phyloP scores from a whole-genome alignment of 2,113 vertebrate genomes.

The Malurus alboscapulatus region DNA sequence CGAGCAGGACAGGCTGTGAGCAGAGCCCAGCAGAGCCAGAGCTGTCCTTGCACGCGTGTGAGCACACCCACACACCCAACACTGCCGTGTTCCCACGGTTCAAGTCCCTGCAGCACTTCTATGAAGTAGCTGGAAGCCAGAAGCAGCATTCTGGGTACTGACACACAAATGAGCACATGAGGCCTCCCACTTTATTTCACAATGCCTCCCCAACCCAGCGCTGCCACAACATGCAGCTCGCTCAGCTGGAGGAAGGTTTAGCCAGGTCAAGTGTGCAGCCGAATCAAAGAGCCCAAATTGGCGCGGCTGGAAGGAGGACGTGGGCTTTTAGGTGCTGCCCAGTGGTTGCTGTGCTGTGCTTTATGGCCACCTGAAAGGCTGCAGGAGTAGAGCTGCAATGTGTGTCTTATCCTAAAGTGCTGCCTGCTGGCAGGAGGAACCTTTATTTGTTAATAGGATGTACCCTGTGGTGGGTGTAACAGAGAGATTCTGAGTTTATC shows the following conservation, averaged over 20 bases:
- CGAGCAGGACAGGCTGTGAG: not conserved
- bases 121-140: conserved; percentile 56
- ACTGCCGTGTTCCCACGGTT: conserved; percentile 51
- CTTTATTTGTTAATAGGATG: not conserved
- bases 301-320: not conserved
- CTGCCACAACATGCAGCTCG: conserved; percentile 53
- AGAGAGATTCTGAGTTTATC: not conserved
- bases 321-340: not conserved
- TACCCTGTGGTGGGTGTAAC: not conserved
- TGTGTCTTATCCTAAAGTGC: not conserved
- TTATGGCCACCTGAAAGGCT: not conserved
- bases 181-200: conserved; percentile 59
- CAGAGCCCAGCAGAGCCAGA: not conserved
- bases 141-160: conserved; percentile 50
- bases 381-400: not conserved
- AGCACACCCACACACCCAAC: conserved; percentile 10
- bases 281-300: conserved; percentile 45
- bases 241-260: conserved; percentile 58
- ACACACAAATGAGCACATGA: conserved; percentile 48
- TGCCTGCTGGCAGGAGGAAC: not conserved
- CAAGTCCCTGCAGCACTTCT: conserved; percentile 47
- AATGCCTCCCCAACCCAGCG: conserved; percentile 33
- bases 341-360: not conserved
- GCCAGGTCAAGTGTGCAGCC: conserved; percentile 58
- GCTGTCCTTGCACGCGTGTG: conserved; percentile 10